Base-by-base conservation (phyloP, 23 tunicate genomes). In the Oikopleura vanhoeffeni region DNA sequence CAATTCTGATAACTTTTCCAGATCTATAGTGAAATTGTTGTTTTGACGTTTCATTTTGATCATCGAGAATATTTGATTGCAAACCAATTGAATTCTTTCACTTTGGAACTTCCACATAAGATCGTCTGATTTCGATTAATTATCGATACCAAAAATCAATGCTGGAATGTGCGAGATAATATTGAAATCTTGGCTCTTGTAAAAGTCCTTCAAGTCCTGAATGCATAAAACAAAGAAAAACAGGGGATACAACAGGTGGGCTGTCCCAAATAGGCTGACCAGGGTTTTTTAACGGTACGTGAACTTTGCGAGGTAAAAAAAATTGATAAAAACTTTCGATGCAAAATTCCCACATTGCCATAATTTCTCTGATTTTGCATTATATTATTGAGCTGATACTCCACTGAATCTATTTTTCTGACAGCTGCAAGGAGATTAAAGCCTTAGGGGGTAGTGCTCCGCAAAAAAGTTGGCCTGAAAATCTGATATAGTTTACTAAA, bases 161-260 rank as follows among this genome's bases (percentile, higher is more conserved):
- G 0, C 85, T 86, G 0, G 98, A 94, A 0, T 84, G 94, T 38
- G 77, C 83, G 30, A 93, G 86, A 83, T 91, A 95, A 40, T 87
- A 92, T 82, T 91, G 96, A 82, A 88, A 95, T 35, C 84, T 84
- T 1, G 99, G 99, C 0, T 85, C 58, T 57, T 95, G 99, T 39
- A 95, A 86, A 24, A 95, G 34, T 1, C 90, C 99, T 76, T 91
- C 77, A 39, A 91, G 86, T 85, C 99, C 99, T 41, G 90, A 96
- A 38, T 90, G 67, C 34, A 91, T 90, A 39, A 91, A 82, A 95
- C 83, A 75, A 88, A 87, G 67, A 89, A 88, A 33, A 95, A 83
- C 39, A 90, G 34, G 3, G 79, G 79, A 71, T 71, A 71, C 3
- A 71, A 30, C 79, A 71, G 27, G 79, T 71, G 79, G 3, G 79